Base-by-base conservation (phyloP, 2,888 invertebrate species). In the Andrena fulva region DNA sequence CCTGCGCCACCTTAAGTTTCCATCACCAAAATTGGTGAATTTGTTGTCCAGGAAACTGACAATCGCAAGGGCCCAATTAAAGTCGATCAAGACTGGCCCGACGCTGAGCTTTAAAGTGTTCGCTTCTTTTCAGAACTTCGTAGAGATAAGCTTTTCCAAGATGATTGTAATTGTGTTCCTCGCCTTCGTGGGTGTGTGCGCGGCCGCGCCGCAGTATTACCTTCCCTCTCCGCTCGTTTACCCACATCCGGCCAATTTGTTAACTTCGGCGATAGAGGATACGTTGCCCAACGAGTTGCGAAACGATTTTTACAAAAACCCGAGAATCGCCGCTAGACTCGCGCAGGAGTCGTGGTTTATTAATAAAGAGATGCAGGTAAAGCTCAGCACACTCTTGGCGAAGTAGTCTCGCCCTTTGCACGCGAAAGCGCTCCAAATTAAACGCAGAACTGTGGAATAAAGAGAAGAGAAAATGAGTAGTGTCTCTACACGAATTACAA, bases 331-430 rank as follows among this genome's bases (percentile, higher is more conserved):
- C 6, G 96, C 96, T 6, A 96, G 96, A 0, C 94, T 98, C 10
- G 97, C 97, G 0, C 96, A 96, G 89, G 97, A 97, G 89, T 97
- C 97, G 0, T 97, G 97, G 97, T 96, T 97, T 86, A 95, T 96
- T 0, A 95, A 96, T 86, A 97, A 97, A 91, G 97, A 97, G 92
- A 96, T 96, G 95, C 96, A 96, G 81, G 94, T 93, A 86, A 75
- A 42, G 7, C 54, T 33, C 33, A 6, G 6, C 7, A 2, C n/a
- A 31, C n/a, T 20, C n/a, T n/a, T n/a, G 31, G 16, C 16, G 31
- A 27, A 24, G 20, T 27, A 10, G 4, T 12, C 2, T 56, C 24
- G 10, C 12, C 16, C 5, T 16, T 16, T 16, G 42, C 16, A 16
- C 42, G 42, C 42, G 5, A 4, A 42, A 42, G 4, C 1, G 4